A percentile compares a stretch with the other conserved stretches of the same genome.
Conservation (phyloP, 2,113 vertebrate species). For the Paramisgurnus dabryanus region DNA sequence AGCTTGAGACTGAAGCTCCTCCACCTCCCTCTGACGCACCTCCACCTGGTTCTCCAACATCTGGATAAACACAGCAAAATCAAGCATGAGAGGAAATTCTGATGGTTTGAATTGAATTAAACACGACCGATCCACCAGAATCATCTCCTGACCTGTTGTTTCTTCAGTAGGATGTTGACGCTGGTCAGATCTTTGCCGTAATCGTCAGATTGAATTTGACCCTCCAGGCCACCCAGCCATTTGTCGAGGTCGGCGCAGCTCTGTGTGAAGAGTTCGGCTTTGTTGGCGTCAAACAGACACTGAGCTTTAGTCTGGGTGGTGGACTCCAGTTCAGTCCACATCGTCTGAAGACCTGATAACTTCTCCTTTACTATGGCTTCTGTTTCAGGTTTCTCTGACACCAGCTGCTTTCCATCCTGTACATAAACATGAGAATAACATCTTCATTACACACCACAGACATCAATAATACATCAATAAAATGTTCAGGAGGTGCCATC, state of each 20-base stretch:
- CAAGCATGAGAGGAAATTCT: too few relatives aligned
- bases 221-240: slow-evolving; percentile 89
- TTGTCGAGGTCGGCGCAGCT: slow-evolving; percentile 95
- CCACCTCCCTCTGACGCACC: slow-evolving; percentile 92
- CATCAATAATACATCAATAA: too few relatives aligned
- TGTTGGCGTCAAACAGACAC: slow-evolving; percentile 95
- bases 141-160: slow-evolving; percentile 83
- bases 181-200: slow-evolving; percentile 97
- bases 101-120: not conserved
- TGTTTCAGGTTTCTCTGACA: slow-evolving; percentile 92
- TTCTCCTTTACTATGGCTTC: slow-evolving; percentile 89
- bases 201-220: slow-evolving; percentile 95
- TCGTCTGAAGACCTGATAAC: slow-evolving; percentile 80
- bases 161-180: slow-evolving; percentile 95
- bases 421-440: not conserved
- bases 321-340: slow-evolving; percentile 93
- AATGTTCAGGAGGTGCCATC: too few relatives aligned
- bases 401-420: slow-evolving; percentile 89
- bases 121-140: too few relatives aligned
- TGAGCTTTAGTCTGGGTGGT: slow-evolving; percentile 97
- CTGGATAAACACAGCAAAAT: slow-evolving; percentile 62
- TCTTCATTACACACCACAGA: not conserved
- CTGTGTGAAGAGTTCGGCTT: slow-evolving; percentile 95
- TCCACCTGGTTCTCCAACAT: slow-evolving; percentile 98
- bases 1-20: slow-evolving; percentile 92